Conservation (phyloP, 2,113 vertebrate species). For the Jaculus jaculus region DNA sequence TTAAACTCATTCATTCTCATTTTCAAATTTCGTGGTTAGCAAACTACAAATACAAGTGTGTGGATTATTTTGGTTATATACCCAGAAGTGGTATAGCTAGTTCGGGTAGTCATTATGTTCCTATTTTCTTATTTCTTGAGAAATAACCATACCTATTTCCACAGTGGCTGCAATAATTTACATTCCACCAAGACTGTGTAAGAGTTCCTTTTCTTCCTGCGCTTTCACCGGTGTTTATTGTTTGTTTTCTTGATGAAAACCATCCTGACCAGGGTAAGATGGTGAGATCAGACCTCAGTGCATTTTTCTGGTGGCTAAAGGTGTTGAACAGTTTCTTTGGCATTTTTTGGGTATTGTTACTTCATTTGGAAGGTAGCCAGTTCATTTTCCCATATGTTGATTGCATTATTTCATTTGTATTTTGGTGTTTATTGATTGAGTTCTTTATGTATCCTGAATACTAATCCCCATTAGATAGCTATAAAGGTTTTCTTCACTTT, state of each 20-base stretch:
- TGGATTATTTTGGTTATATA: neutral
- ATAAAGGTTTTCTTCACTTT: neutral
- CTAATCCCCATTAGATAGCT: neutral
- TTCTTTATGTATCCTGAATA: neutral
- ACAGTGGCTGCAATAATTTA: neutral
- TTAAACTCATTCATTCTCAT: neutral
- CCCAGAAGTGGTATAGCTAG: neutral
- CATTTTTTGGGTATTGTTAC: neutral
- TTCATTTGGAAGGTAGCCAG: neutral
- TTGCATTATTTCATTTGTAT: neutral
- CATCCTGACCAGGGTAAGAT: too few species aligned
- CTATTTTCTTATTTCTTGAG: neutral
- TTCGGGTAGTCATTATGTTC: too few species aligned
- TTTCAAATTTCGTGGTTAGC: constrained; percentile 21
- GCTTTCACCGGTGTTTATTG: neutral
- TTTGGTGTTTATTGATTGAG: neutral
- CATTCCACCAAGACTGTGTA: neutral
- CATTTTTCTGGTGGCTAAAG: neutral
- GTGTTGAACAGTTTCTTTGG: neutral
- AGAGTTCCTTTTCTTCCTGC: too few species aligned
- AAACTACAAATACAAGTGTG: constrained; percentile 20
- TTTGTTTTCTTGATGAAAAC: neutral
- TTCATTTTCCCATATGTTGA: neutral
- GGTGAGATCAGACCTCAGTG: neutral
- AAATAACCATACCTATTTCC: neutral